Evolutionary conservation across 2,113 vertebrate species (phyloP).

Genomic region (Platichthys stellatus): DNA sequence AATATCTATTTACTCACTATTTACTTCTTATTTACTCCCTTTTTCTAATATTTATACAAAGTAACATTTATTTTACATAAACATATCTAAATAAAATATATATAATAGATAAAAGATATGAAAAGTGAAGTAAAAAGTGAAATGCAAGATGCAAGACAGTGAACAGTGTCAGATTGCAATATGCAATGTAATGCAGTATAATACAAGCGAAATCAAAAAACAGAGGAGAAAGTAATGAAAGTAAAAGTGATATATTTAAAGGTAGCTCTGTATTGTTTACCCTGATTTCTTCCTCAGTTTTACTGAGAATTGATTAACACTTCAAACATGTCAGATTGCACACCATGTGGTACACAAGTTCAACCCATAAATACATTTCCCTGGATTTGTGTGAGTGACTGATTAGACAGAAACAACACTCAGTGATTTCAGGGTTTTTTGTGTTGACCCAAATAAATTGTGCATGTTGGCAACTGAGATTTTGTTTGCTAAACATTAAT

Average conservation of each 20-base stretch:
- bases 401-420: background rate
- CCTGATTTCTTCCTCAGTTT: background rate
- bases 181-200: no score
- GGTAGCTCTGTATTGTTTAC: background rate
- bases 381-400: background rate
- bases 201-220: no score
- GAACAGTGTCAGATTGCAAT: no score
- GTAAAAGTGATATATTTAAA: background rate
- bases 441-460: background rate
- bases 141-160: no score
- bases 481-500: background rate
- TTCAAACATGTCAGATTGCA: background rate
- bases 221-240: background rate
- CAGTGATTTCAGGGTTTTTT: background rate
- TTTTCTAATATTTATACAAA: no score
- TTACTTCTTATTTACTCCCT: no score
- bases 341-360: background rate
- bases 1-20: no score
- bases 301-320: background rate
- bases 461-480: no score
- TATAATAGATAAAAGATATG: no score
- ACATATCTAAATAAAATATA: no score
- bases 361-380: background rate
- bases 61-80: no score
- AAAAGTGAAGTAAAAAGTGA: no score